These are phyloP conservation scores for Fulica atra DNA, from an alignment of 2,113 vertebrate genomes.

Conservation along the genomic window DNA sequence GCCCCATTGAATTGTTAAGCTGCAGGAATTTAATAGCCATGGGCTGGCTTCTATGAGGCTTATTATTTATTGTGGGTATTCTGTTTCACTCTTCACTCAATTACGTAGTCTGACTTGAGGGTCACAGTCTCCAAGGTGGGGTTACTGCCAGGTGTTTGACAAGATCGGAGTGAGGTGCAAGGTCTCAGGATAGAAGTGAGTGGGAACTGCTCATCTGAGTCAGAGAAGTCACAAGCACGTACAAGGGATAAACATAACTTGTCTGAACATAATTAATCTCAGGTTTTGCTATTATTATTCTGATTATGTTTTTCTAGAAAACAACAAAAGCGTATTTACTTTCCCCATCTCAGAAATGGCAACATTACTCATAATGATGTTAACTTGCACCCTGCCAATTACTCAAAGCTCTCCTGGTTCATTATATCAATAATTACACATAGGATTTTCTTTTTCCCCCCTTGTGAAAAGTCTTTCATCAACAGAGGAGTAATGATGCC, in stretches of 20 bases:
- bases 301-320: neutral
- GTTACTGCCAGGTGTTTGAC: neutral
- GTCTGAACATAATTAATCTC: neutral
- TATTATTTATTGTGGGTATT: neutral
- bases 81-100: neutral
- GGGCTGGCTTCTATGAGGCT: neutral
- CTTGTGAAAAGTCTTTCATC: neutral
- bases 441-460: neutral
- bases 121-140: neutral
- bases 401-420: neutral
- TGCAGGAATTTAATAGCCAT: neutral
- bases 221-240: neutral
- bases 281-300: neutral
- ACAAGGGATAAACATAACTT: neutral
- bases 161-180: neutral
- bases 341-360: neutral
- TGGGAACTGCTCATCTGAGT: neutral
- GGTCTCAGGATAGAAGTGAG: neutral
- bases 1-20: neutral
- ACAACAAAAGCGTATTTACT: neutral
- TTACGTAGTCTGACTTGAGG: neutral
- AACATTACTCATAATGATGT: neutral
- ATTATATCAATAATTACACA: neutral
- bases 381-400: conserved; percentile 14
- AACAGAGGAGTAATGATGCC: neutral